These are phyloP conservation scores for Todus mexicanus DNA, from an alignment of 2,797 vertebrate genomes.

Conservation along the genomic window DNA sequence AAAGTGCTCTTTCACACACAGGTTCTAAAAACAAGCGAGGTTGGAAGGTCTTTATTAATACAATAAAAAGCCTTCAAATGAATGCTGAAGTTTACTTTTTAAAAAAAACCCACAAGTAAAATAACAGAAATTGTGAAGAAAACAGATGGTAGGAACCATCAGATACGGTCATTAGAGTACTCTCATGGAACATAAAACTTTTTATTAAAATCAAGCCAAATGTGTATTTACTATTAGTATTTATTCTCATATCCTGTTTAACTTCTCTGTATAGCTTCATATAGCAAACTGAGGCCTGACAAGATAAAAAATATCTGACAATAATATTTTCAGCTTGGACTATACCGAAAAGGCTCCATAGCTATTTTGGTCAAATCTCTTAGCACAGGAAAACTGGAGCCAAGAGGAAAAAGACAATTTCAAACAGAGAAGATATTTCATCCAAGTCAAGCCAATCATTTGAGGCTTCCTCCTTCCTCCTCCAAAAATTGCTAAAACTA, in stretches of 20 bases:
- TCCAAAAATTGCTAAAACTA: background rate
- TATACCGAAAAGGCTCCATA: background rate
- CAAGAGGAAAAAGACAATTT: constrained; percentile 5
- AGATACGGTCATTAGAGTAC: background rate
- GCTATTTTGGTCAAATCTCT: background rate
- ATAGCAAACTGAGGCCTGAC: background rate
- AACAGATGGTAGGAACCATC: background rate
- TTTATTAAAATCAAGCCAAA: background rate
- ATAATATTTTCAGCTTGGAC: background rate
- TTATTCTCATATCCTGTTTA: background rate
- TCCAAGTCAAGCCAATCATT: background rate
- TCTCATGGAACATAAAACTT: background rate
- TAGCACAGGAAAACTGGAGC: background rate
- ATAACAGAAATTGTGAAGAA: constrained; percentile 11
- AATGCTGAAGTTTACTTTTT: constrained; percentile 39
- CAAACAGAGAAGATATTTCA: constrained; percentile 3
- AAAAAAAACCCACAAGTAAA: background rate
- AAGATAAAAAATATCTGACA: background rate
- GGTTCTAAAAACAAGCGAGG: background rate
- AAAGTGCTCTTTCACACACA: constrained; percentile 10
- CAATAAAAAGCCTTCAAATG: background rate
- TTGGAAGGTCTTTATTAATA: constrained; percentile 17
- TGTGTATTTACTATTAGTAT: background rate
- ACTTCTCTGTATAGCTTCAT: background rate
- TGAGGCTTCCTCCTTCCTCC: constrained; percentile 3